Conservation (phyloP, 2,113 vertebrate species). For the Colossoma macropomum region DNA sequence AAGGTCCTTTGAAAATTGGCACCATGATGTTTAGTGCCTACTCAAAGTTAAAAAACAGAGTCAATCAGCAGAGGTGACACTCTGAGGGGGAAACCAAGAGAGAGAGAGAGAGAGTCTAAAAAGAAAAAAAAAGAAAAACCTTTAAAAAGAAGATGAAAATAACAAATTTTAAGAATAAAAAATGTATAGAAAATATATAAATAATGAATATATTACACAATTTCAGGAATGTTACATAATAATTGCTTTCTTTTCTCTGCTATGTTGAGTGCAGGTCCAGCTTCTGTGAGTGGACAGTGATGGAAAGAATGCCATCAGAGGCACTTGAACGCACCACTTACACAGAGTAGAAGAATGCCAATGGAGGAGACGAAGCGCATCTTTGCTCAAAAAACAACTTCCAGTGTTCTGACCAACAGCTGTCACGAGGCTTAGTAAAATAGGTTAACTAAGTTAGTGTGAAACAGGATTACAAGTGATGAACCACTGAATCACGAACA, state of each 20-base stretch:
- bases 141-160: too few relatives aligned
- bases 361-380: neutral
- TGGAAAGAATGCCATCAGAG: neutral
- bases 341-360: neutral
- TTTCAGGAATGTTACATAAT: too few relatives aligned
- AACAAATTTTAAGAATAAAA: too few relatives aligned
- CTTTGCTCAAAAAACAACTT: neutral
- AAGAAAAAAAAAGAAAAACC: too few relatives aligned
- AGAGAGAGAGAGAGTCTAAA: too few relatives aligned
- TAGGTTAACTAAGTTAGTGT: neutral
- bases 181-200: too few relatives aligned
- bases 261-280: neutral
- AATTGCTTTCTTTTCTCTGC: neutral
- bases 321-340: neutral
- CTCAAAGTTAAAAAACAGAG: too few relatives aligned
- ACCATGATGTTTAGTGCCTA: too few relatives aligned
- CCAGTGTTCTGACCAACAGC: neutral
- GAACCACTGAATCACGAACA: constrained; percentile 23
- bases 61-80: too few relatives aligned
- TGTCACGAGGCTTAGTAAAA: neutral
- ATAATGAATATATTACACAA: neutral
- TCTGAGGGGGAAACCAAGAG: too few relatives aligned
- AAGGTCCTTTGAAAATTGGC: too few relatives aligned
- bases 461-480: neutral
- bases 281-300: neutral